These are phyloP conservation scores for Meandrusa payeni DNA, from an alignment of 2,888 invertebrate genomes.

Conservation along the genomic window DNA sequence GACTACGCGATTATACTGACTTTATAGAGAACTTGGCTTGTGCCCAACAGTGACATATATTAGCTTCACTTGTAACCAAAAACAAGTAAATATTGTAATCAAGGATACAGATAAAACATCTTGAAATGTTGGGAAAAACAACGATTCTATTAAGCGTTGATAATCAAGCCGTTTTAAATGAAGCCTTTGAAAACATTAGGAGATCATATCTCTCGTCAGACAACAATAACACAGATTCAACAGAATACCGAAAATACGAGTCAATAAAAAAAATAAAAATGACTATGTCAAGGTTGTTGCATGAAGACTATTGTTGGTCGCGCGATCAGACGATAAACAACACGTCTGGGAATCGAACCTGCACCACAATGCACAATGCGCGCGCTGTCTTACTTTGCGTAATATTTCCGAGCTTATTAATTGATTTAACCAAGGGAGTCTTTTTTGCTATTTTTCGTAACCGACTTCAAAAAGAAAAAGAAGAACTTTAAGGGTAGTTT, in stretches of 20 bases:
- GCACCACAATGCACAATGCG: constrained; percentile 50
- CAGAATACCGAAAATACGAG: constrained; percentile 5
- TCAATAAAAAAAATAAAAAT: constrained; percentile 27
- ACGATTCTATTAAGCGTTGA: background rate
- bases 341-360: constrained; percentile 48
- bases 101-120: background rate
- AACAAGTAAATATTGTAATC: too few species aligned
- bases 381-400: constrained; percentile 34
- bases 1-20: too few species aligned
- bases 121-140: too few species aligned
- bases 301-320: constrained; percentile 41
- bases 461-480: too few species aligned
- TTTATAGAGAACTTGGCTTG: too few species aligned
- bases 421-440: background rate
- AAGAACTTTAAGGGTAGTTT: too few species aligned
- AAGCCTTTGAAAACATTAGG: background rate
- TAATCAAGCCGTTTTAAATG: background rate
- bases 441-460: too few species aligned
- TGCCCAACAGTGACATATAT: too few species aligned
- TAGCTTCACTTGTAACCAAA: too few species aligned
- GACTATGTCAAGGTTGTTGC: constrained; percentile 45
- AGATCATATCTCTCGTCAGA: background rate
- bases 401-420: constrained; percentile 25
- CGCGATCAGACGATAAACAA: constrained; percentile 37
- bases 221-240: constrained; percentile 18